Percentiles rank a stretch among this genome's conserved stretches.
phyloP scores from a whole-genome alignment of 1,140 invertebrate genomes.

The Tetraneura akinire region DNA sequence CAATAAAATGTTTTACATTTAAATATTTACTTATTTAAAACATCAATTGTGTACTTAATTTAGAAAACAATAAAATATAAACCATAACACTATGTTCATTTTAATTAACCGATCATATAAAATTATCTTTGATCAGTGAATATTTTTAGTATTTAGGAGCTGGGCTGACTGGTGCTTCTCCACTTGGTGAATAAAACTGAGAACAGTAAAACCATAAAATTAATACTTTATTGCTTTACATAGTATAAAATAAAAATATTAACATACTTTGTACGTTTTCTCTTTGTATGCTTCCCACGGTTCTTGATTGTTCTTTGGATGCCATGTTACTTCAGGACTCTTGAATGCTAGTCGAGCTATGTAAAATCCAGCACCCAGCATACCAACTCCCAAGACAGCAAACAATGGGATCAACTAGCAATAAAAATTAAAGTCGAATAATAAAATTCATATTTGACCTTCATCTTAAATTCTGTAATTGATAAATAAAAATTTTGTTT shows the following conservation, averaged over 20 bases:
- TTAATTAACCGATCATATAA: neutral
- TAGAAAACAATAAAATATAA: constrained; percentile 2
- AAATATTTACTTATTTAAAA: neutral
- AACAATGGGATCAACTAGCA: constrained; percentile 77
- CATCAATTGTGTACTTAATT: neutral
- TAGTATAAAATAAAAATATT: neutral
- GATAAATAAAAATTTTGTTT: neutral
- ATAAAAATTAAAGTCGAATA: neutral
- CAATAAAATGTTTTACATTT: neutral
- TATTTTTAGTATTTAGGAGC: constrained; percentile 32
- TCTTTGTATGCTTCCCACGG: constrained; percentile 77
- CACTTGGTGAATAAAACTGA: constrained; percentile 28
- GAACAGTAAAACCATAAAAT: neutral
- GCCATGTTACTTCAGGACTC: constrained; percentile 81
- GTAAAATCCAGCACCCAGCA: constrained; percentile 65
- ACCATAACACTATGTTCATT: constrained; percentile 23
- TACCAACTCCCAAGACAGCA: constrained; percentile 70
- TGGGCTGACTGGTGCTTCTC: constrained; percentile 27
- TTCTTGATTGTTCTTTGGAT: constrained; percentile 69
- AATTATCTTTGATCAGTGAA: neutral
- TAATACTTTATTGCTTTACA: too few relatives aligned
- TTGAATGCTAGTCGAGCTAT: constrained; percentile 68
- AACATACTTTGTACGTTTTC: constrained; percentile 80
- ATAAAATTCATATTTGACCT: constrained; percentile 30
- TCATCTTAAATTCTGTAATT: neutral